Conservation (phyloP, 2,113 vertebrate species). For the Merops nubicus region DNA sequence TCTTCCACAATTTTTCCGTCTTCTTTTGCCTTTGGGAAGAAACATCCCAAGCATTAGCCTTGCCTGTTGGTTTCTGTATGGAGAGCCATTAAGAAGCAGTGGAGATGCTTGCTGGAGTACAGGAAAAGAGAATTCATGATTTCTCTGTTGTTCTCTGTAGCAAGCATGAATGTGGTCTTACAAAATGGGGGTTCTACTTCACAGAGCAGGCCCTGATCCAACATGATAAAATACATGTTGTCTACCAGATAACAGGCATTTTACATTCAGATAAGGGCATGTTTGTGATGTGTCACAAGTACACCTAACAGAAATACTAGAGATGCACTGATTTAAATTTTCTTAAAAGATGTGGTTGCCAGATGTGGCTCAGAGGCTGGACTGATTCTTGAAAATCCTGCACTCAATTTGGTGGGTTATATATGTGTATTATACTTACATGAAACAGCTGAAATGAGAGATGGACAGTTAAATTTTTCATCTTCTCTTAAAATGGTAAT, state of each 20-base stretch:
- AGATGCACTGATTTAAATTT: constrained; percentile 70
- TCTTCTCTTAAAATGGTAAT: background rate
- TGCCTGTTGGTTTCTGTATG: constrained; percentile 10
- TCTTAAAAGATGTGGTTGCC: constrained; percentile 33
- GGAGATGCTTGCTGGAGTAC: background rate
- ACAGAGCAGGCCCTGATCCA: constrained; percentile 42
- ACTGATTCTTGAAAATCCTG: background rate
- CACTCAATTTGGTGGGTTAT: background rate
- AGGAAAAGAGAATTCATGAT: background rate
- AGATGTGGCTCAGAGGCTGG: background rate
- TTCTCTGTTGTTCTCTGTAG: constrained; percentile 44
- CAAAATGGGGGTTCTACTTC: constrained; percentile 51
- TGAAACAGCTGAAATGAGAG: background rate
- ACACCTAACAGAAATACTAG: constrained; percentile 58
- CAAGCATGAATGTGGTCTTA: constrained; percentile 24
- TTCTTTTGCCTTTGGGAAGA: background rate
- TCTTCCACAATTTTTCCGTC: background rate
- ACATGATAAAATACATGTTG: constrained; percentile 46
- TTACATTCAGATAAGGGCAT: constrained; percentile 58
- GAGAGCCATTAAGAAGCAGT: constrained; percentile 6
- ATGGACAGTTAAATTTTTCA: background rate
- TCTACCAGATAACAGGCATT: constrained; percentile 6
- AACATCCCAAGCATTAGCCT: background rate
- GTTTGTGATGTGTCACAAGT: constrained; percentile 44
- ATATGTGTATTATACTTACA: background rate